These are phyloP conservation scores for Drosophila limbata DNA, from an alignment of 2,888 invertebrate genomes.

Conservation along the genomic window DNA sequence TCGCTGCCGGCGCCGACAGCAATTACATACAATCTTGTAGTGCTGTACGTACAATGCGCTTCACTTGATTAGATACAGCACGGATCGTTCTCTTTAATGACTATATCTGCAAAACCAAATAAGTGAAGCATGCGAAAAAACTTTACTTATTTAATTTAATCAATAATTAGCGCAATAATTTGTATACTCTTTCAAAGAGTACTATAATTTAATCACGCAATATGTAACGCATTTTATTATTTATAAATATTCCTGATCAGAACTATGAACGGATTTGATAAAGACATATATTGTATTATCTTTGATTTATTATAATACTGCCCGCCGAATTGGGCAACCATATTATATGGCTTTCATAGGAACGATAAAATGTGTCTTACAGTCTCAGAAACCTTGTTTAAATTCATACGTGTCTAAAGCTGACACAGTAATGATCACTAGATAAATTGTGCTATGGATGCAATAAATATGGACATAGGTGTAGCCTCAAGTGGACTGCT, in stretches of 20 bases:
- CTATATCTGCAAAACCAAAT: not conserved
- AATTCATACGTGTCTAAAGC: too few species aligned
- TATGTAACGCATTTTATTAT: not conserved
- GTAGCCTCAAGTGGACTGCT: slow-evolving; percentile 1
- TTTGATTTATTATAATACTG: too few species aligned
- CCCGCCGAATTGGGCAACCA: too few species aligned
- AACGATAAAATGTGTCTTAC: too few species aligned
- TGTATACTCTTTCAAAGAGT: not conserved
- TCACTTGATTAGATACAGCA: slow-evolving; percentile 15
- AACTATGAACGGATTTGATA: too few species aligned
- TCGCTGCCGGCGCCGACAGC: slow-evolving; percentile 4
- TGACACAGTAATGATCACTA: not conserved
- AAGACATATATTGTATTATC: too few species aligned
- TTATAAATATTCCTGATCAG: too few species aligned
- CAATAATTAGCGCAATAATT: not conserved
- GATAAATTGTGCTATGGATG: not conserved
- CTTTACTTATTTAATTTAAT: not conserved
- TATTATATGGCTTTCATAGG: too few species aligned
- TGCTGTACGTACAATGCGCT: not conserved
- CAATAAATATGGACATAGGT: not conserved
- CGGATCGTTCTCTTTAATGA: not conserved
- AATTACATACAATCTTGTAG: slow-evolving; percentile 21
- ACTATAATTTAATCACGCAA: not conserved
- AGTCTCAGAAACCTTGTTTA: too few species aligned
- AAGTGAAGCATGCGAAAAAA: not conserved